Base-by-base conservation (phyloP, 2,113 vertebrate species). In the Odocoileus hemionus region DNA sequence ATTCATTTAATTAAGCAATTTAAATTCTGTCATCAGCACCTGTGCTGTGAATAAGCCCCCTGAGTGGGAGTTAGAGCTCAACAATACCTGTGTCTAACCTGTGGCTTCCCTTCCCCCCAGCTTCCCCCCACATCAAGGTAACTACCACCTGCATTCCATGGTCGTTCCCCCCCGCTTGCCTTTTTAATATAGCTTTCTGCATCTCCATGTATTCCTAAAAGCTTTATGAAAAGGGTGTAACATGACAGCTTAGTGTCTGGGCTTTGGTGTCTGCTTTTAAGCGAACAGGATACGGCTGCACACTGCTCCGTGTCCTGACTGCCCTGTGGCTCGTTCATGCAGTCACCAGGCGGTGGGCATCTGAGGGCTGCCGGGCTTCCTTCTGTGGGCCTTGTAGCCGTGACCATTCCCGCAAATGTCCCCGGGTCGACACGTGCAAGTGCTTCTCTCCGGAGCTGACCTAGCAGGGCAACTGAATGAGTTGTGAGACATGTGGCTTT, bases 261-360 rank as follows among this genome's bases (percentile, higher is more conserved):
- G 15, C 55, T 21, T 50, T 55, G 67, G 86, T 0, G 7, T 79
- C 14, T 45, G 47, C 15, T 7, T 33, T 23, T 21, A 10, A 80
- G 47, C 28, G 21, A 11, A 45, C 21, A 26, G n/a, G 10, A 1
- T 3, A 43, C 0, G 4, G 13, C 57, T 21, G 17, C 23, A 6
- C 33, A 2, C 30, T 43, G 5, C 11, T 67, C 47, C 4, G 0
- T 21, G 1, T 28, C 47, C 43, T 12, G 47, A 21, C 55, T 3
- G 9, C 8, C 8, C 54, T 0, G 7, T 3, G 13, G 17, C 28
- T 36, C 9, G 30, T 25, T 17, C 33, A 12, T 4, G 7, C 47
- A 3, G 13, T 30, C 2, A 2, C 61, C 26, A 12, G n/a, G 26
- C 19, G 52, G 19, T 3, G 25, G 16, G 50, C 26, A 3, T 9